Base-by-base conservation (phyloP, 1,140 invertebrate species). In the Drosophila simulans region DNA sequence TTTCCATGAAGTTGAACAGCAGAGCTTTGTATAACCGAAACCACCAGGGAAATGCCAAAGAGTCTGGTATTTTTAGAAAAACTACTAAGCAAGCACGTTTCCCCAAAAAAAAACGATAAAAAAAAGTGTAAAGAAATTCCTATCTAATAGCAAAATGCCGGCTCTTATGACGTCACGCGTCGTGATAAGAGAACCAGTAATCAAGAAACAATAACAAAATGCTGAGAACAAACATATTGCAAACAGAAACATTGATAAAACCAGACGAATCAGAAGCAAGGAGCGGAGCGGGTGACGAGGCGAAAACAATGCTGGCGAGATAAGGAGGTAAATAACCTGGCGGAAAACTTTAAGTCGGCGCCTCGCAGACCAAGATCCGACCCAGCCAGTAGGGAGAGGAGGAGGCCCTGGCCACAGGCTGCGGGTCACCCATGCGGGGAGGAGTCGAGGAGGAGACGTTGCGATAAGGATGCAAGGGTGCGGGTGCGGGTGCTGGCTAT, bases 281-380 rank as follows among this genome's bases (percentile, higher is more conserved):
- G 0, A 54, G 53, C 48, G 42, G 0, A 54, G 53, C 48, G 25
- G 37, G 48, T 20, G 45, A 37, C 39, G 43, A 27, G 37, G 0
- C 48, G 53, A 58, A 57, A 76, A 88, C 70, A 83, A 89, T 80
- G 62, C 54, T 52, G 55, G 63, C 52, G 76, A 82, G 83, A 88
- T 88, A 89, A 88, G 83, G 77, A 79, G 82, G 84, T 88, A 86
- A 86, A 83, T 56, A 86, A 83, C 83, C 83, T 83, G 82, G 43
- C 8, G 22, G 77, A 48, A 58, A 81, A 81, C 74, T 86, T 81
- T 75, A 75, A 60, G 82, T 66, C 77, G 70, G 79, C 82, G 75
- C 84, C 81, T 46, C 35, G 49, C 34, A 27, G 46, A 48, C 4
- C 40, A 13, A 34, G 25, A 69, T 35, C 34, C 17, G 49, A 46